Evolutionary conservation across 2,797 vertebrate genomes (phyloP).

Genomic region (Siniperca obscura): DNA sequence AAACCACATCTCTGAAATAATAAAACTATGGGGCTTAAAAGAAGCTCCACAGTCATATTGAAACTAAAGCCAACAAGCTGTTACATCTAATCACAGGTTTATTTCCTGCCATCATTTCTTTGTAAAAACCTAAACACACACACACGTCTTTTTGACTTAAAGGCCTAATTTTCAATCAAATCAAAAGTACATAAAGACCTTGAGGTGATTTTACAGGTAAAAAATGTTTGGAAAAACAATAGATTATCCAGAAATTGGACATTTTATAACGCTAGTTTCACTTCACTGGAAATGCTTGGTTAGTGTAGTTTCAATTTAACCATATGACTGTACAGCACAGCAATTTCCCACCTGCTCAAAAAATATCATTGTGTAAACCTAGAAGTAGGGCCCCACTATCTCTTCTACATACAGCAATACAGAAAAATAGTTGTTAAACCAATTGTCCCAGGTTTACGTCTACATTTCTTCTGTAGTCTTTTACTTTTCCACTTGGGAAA

Average conservation of each 20-base stretch:
- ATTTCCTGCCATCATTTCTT: slow-evolving; percentile 55
- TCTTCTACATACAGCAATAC: background rate
- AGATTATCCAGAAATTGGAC: background rate
- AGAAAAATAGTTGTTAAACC: background rate
- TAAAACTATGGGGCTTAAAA: background rate
- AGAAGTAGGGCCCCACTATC: background rate
- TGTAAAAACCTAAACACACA: slow-evolving; percentile 7
- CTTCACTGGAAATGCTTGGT: slow-evolving; percentile 23
- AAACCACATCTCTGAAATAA: background rate
- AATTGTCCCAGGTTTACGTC: background rate
- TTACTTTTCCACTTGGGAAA: slow-evolving; percentile 13
- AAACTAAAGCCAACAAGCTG: slow-evolving; percentile 38
- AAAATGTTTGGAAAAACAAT: background rate
- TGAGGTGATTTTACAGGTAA: background rate
- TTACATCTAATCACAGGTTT: slow-evolving; percentile 28
- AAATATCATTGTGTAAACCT: background rate
- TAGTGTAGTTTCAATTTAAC: slow-evolving; percentile 18
- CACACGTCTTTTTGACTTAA: background rate
- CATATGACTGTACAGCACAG: background rate
- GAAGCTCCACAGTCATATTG: slow-evolving; percentile 32
- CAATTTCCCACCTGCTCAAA: slow-evolving; percentile 22
- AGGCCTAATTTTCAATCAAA: background rate
- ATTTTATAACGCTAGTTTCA: slow-evolving; percentile 8
- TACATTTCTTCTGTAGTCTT: background rate
- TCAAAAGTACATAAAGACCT: background rate